Evolutionary conservation across 1,140 invertebrate species (phyloP), one percentile per base, ranked within the genome.

Genomic region (Littorina saxatilis): DNA sequence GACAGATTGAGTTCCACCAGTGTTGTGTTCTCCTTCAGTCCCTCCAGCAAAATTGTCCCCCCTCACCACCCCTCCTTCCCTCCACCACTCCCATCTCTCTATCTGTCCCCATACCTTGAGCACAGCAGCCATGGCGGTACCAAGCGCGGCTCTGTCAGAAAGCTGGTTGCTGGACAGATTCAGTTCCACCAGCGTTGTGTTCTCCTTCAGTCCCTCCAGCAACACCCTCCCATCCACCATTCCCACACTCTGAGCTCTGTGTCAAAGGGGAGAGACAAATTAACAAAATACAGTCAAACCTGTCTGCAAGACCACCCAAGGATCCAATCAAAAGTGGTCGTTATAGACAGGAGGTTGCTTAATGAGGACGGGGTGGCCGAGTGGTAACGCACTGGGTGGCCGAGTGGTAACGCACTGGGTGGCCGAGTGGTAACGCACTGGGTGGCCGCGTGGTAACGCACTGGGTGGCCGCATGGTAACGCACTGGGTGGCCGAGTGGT

Each of bases 51-150:
- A n/a, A n/a, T n/a, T n/a, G n/a, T n/a, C n/a, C n/a, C n/a, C n/a
- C n/a, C n/a, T n/a, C n/a, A n/a, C n/a, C n/a, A n/a, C n/a, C n/a
- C n/a, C n/a, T n/a, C n/a, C n/a, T n/a, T n/a, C n/a, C n/a, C n/a
- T n/a, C n/a, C n/a, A n/a, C n/a, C n/a, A n/a, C n/a, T n/a, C n/a
- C n/a, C n/a, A n/a, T n/a, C n/a, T n/a, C n/a, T n/a, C n/a, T n/a
- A n/a, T n/a, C n/a, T n/a, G n/a, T n/a, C n/a, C n/a, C n/a, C 75
- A 39, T 68, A 90, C 89, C 87, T 88, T 86, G 11, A 90, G 61
- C 37, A 82, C 82, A 43, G 82, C 66, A 9, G 72, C 70, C 11
- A 89, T 58, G 13, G 82, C 85, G 35, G 80, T 81, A 23, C 85
- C 83, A 39, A 90, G 82, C 47, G 78, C 79, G 13, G 66, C 79